Base-by-base conservation (phyloP, 2,113 vertebrate species). In the Sorex fumeus region DNA sequence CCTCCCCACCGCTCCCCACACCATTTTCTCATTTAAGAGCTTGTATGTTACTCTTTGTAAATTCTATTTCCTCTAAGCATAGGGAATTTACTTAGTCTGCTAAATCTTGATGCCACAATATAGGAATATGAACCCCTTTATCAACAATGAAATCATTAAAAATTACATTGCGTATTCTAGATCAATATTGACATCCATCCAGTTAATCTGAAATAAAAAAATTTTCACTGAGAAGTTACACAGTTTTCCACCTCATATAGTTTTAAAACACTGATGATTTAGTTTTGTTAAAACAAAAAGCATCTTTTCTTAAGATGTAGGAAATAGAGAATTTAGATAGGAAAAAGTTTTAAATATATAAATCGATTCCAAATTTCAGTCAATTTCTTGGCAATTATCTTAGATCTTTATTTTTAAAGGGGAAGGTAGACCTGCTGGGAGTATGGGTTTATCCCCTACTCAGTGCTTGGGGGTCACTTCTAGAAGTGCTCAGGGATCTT, bases 181-280 rank as follows among this genome's bases (percentile, higher is more conserved):
- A 90, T 94, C 28, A 64, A 62, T 57, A 70, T 43, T 16, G 71
- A 90, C 86, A 70, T 40, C 21, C 45, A 76, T 30, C 70, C n/a
- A 60, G 19, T 82, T 57, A 18, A 71, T 75, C 8, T 23, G 81
- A 88, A 79, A 64, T 77, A 10, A 78, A 90, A 60, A 60, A 91
- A 91, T 78, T 80, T 91, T 67, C 62, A 75, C 67, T 78, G 93
- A n/a, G 34, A 76, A 85, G 23, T n/a, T 62, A 21, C 85, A 45
- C 36, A 72, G n/a, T 76, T 76, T 27, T 66, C 32, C 19, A 64
- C 85, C 53, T 83, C 40, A 8, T 60, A 43, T 2, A 4, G 25
- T 45, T 93, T 75, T 64, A 11, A 71, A 79, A 62, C 36, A 34
- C 77, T 88, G 45, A 84, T 75, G 72, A 66, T 89, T 85, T 84